Base-by-base conservation (phyloP, 2,113 vertebrate genomes). In the Alligator sinensis region DNA sequence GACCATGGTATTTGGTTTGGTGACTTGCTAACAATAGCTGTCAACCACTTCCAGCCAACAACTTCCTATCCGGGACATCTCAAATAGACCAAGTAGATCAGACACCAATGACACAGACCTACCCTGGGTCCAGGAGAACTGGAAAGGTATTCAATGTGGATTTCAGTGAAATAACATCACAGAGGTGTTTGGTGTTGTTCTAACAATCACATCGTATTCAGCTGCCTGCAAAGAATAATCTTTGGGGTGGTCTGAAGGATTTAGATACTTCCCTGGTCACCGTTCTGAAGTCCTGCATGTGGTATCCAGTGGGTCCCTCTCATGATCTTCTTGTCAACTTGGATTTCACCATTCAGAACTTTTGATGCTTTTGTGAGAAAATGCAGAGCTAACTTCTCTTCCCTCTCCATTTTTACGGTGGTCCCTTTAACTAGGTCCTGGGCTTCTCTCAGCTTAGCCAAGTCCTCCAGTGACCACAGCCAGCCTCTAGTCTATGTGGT, bases 311-410 rank as follows among this genome's bases (percentile, higher is more conserved):
- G 0, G 18, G 93, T 80, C 4, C 17, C 76, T 66, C 89, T 38
- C 62, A 70, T 38, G 94, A 90, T 80, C 64, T 28, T 66, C 47
- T 60, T 72, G 91, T 88, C 95, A 76, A 86, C 80, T 61, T 3
- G 21, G 92, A 88, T 30, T 30, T 55, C 83, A 58, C 12, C 0
- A 0, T 72, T 58, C 89, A 76, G 92, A 89, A 92, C 66, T 87
- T 89, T 86, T 86, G 83, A 91, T 66, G 86, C 80, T 27, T 4
- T 74, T 91, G 91, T 6, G 11, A 93, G 95, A 92, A 88, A 92
- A 60, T 0, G 0, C 89, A 86, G 78, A 84, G 91, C 93, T 58
- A 82, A 55, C 17, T 86, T 25, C 85, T 10, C 22, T 21, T 22
- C 74, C 57, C 28, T 17, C 28, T 17, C 21, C 13, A 4, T 6